phyloP scores from a whole-genome alignment of 1,140 invertebrate genomes.

The Dreissena polymorpha region DNA sequence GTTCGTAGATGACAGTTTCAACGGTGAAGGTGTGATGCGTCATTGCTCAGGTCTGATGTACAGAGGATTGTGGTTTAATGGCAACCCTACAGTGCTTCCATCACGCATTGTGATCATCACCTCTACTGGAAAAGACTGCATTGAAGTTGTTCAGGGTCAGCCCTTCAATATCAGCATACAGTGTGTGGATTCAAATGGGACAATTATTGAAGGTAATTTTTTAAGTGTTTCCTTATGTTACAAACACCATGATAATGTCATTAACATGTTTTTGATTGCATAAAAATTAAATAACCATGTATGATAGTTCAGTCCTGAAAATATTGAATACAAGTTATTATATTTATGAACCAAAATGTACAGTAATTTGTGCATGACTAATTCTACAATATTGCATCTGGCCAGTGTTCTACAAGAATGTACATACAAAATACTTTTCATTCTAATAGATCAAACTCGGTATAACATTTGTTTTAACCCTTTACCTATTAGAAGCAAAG shows the following conservation, averaged over 20 bases:
- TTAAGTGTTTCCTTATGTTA: slow-evolving; percentile 13
- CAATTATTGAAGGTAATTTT: slow-evolving; percentile 71
- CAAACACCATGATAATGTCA: neutral
- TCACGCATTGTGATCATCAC: slow-evolving; percentile 70
- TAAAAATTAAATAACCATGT: neutral
- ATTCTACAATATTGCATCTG: too few species aligned
- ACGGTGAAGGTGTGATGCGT: slow-evolving; percentile 73
- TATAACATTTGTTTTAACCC: too few species aligned
- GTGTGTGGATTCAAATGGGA: slow-evolving; percentile 69
- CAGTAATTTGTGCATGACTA: too few species aligned
- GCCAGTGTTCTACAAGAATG: too few species aligned
- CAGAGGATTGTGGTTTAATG: slow-evolving; percentile 74
- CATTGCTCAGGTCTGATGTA: slow-evolving; percentile 76
- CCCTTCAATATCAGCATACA: slow-evolving; percentile 73
- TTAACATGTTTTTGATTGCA: too few species aligned
- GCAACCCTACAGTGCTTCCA: slow-evolving; percentile 71
- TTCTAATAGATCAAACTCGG: too few species aligned
- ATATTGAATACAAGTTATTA: too few species aligned
- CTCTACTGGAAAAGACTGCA: slow-evolving; percentile 40
- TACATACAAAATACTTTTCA: too few species aligned
- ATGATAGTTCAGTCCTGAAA: neutral
- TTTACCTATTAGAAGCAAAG: too few species aligned
- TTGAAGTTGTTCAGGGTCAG: slow-evolving; percentile 68
- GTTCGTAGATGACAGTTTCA: slow-evolving; percentile 74
- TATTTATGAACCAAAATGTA: too few species aligned